Evolutionary conservation across 1,140 invertebrate species (phyloP), one percentile per base, ranked within the genome.

Genomic region (Penaeus indicus): DNA sequence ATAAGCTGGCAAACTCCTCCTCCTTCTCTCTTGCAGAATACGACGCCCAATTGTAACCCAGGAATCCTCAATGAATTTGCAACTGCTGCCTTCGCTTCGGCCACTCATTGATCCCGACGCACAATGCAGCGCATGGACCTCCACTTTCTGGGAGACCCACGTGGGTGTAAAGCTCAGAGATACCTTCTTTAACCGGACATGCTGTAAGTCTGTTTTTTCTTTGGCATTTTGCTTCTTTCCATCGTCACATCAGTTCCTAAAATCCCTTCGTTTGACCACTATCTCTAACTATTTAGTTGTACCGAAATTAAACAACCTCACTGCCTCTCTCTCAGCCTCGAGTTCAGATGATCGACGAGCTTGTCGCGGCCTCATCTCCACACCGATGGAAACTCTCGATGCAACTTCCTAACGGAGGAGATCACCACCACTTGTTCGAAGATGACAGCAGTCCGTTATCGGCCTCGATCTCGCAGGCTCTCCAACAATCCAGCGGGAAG

Each of bases 121-220:
- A 96, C 97, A 88, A 94, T 99, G 81, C 96, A 96, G 8, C 94
- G 97, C 32, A 94, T 99, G 92, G 96, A 97, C n/a, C 92, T 94
- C 95, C 21, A 95, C 94, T 82, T 98, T 97, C 92, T 95, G 95
- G 93, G 95, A 95, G 2, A 95, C 96, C 19, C 97, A 96, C 92
- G 97, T 95, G 0, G 95, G 97, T 32, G 96, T 98, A 88, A 93
- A 97, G 8, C 93, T 99, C 0, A 95, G 98, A 77, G 96, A 98
- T 92, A 97, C 97, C 1, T 99, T 99, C 94, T 99, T 99, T 94
- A 97, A 97, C 96, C 97, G 19, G 97, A 99, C 91, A 95, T 97
- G 94, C 94, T 98, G 54, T 95, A 63, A 90, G 90, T 89, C 32
- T 86, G n/a, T n/a, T n/a, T 63, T 21, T 67, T 47, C 54, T 32